These are phyloP conservation scores for Acrocephalus arundinaceus DNA, from an alignment of 2,113 vertebrate species.

Conservation along the genomic window DNA sequence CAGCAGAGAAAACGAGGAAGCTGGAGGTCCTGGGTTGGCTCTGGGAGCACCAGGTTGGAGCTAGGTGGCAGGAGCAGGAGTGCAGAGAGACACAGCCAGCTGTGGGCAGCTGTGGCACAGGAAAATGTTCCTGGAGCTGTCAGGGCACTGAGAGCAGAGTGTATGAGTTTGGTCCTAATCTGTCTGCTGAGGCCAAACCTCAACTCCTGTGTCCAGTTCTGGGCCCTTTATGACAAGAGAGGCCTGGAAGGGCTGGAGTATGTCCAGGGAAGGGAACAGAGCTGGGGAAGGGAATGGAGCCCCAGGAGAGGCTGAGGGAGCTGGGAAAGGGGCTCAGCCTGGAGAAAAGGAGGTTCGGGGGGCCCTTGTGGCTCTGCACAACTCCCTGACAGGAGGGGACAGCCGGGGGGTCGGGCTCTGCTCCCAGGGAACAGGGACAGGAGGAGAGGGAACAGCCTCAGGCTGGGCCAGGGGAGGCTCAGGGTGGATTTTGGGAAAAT, in stretches of 20 bases:
- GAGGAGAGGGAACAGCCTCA: neutral
- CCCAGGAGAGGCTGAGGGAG: neutral
- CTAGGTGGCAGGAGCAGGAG: neutral
- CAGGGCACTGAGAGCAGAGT: neutral
- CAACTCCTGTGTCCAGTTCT: neutral
- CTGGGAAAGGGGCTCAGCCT: neutral
- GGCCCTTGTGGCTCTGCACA: neutral
- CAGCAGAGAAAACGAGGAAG: rapidly evolving
- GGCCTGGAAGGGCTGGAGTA: rapidly evolving
- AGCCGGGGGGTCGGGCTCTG: neutral
- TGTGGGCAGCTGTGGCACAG: neutral
- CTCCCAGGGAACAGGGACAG: neutral
- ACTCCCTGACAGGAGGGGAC: neutral
- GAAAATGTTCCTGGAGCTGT: neutral
- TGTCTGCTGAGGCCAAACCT: neutral
- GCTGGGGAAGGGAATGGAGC: neutral
- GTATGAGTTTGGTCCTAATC: neutral
- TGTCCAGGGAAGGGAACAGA: neutral
- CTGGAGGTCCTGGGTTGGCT: neutral
- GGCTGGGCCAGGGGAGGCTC: rapidly evolving
- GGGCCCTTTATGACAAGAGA: neutral
- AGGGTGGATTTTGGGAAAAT: rapidly evolving
- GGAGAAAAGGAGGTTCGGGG: neutral
- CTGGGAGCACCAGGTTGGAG: neutral
- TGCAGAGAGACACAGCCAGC: neutral